Base-by-base conservation (phyloP, 2,797 vertebrate species). In the Pipistrellus pygmaeus region DNA sequence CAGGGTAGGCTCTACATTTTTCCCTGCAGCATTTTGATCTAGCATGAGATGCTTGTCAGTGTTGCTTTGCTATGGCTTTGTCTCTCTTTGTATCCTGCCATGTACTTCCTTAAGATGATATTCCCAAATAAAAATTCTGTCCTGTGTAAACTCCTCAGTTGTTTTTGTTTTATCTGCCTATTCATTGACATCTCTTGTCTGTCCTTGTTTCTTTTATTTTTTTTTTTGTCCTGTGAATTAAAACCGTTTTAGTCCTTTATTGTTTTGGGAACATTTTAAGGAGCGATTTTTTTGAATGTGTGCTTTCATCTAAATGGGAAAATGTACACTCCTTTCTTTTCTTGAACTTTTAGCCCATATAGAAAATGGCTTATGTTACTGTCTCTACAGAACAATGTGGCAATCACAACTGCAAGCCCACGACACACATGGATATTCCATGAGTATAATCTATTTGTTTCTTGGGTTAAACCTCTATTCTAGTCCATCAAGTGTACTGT, bases 231-330 rank as follows among this genome's bases (percentile, higher is more conserved):
- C 53, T 89, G 23, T 57, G 51, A 85, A 10, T 93, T 93, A 85
- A 96, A 78, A 57, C 23, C 23, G 94, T 91, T 92, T 89, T 85
- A 76, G 71, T 73, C 15, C 32, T 90, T 91, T 77, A 41, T 89
- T 95, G 84, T 77, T 91, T 93, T 77, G 78, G 62, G 68, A 95
- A 17, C 30, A 90, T 88, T 92, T 92, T 53, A 87, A 53, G 94
- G 60, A 55, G 9, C 7, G 1, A 44, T 86, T 93, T 91, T 90
- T 71, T 78, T 96, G 69, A 85, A 83, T 38, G 44, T 95, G 3
- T 90, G 32, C 35, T 93, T 95, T 92, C 81, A 90, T 76, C 48
- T 81, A 87, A 85, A 30, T 78, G 27, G 71, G 35, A 81, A 73
- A 87, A 72, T 86, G 18, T 53, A 66, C 1, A 64, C 30, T 85